These are phyloP conservation scores for Catharus bicknelli DNA, from an alignment of 2,113 vertebrate species.

Conservation along the genomic window DNA sequence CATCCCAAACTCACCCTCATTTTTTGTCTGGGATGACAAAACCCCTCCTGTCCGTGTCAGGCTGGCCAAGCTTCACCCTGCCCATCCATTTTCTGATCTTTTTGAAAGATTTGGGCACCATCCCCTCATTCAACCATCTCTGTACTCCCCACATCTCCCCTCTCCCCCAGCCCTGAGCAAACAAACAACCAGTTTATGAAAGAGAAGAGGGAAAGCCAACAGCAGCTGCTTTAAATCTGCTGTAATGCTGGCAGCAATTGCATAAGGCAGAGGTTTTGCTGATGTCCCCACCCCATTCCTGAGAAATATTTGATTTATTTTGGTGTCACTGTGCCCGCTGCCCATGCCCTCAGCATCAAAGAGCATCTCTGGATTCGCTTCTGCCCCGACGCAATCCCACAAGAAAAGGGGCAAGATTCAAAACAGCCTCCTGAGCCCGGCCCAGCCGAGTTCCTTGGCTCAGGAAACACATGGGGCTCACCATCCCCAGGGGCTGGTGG, in stretches of 20 bases:
- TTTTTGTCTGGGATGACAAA: neutral
- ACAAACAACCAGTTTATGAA: neutral
- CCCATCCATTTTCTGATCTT: neutral
- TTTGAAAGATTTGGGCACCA: neutral
- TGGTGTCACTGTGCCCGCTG: slow-evolving; percentile 12
- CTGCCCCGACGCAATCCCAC: slow-evolving; percentile 3
- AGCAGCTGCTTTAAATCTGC: slow-evolving; percentile 68
- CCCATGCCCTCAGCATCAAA: slow-evolving; percentile 62
- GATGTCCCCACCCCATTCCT: slow-evolving; percentile 58
- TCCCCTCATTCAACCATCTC: neutral
- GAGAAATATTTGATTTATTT: slow-evolving; percentile 50
- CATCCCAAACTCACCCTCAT: neutral
- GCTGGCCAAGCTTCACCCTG: neutral
- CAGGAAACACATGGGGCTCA: slow-evolving; percentile 41
- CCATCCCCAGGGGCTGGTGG: neutral
- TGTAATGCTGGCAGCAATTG: slow-evolving; percentile 33
- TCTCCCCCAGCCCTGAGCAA: neutral
- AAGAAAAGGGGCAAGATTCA: slow-evolving; percentile 34
- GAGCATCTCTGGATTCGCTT: slow-evolving; percentile 28
- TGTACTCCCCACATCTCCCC: neutral
- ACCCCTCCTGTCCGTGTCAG: neutral
- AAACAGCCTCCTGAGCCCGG: slow-evolving; percentile 4
- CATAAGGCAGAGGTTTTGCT: slow-evolving; percentile 56
- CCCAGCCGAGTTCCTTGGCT: neutral
- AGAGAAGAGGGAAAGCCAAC: slow-evolving; percentile 51